Conservation (phyloP, 2,888 invertebrate genomes). For the Archips crataeganus region DNA sequence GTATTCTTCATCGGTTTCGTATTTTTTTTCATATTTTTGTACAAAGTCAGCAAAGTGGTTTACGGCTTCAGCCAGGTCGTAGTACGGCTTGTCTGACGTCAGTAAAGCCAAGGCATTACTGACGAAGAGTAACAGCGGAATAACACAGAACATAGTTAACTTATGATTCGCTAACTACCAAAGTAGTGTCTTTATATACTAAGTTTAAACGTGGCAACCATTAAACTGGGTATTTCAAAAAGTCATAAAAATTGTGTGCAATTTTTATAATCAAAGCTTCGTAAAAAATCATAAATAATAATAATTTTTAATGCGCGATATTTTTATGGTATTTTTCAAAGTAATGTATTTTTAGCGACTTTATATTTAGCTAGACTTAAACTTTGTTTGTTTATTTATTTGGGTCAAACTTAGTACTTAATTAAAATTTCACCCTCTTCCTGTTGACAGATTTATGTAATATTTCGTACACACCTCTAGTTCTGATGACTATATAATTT, state of each 20-base stretch:
- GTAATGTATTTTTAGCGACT: no score
- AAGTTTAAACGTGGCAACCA: background rate
- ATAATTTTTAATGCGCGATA: no score
- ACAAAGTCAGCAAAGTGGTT: background rate
- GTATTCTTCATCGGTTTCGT: slow-evolving; percentile 1
- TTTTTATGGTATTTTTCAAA: no score
- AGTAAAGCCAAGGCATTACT: background rate
- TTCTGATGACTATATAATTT: no score
- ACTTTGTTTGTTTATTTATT: no score
- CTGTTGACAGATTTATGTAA: no score
- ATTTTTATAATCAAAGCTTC: background rate
- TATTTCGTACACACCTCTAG: no score
- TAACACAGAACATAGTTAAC: background rate
- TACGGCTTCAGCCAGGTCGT: slow-evolving; percentile 5
- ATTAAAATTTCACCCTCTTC: no score
- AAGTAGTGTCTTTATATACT: background rate
- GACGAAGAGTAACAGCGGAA: background rate
- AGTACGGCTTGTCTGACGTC: slow-evolving; percentile 1
- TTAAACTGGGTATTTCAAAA: background rate
- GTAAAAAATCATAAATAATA: no score
- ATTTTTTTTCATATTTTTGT: slow-evolving; percentile 8
- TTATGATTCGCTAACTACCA: background rate
- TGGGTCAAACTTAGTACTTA: no score
- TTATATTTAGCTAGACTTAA: no score
- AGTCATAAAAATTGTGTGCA: background rate